Evolutionary conservation across 2,797 vertebrate species (phyloP), one percentile per base, ranked within the genome.

Genomic region (Pteropus rufus): DNA sequence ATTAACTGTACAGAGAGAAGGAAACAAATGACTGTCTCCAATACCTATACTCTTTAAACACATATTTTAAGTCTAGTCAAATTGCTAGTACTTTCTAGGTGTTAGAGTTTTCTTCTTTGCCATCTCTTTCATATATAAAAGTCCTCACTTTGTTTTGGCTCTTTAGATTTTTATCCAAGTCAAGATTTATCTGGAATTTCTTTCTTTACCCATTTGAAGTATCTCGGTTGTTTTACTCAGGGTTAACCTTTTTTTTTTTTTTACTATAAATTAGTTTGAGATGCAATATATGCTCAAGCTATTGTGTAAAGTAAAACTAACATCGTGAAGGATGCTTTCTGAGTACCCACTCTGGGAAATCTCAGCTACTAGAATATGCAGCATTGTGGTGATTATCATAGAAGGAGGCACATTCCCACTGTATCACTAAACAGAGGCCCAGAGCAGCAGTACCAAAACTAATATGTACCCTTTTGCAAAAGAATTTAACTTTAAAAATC

Each of bases 321-420:
- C 52, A 41, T 97, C 95, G 58, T 84, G 82, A 80, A 65, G 80
- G 94, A 94, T 97, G 60, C 23, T 72, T 82, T 94, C 94, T 73
- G 83, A 97, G 67, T 85, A 72, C 29, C 84, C 73, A 39, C n/a
- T 91, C 87, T 36, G 72, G 88, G 86, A 96, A 97, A 95, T 97
- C 86, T 62, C 39, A 97, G 87, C 44, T 89, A 58, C 58, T 56
- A 89, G 91, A 23, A 79, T 94, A 95, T 64, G 93, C 72, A 94
- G 12, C 41, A 19, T 67, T 89, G 52, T 86, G 86, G 80, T 24
- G 70, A 95, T 97, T 95, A 95, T 96, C 92, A 97, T 95, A 89
- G 89, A 70, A 97, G 92, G 69, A 96, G 93, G 67, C 41, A 81
- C 67, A 95, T n/a, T 96, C 62, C 97, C 10, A n/a, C 21, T 97